These are phyloP conservation scores for Tigriopus californicus DNA, from an alignment of 2,888 invertebrate genomes.

Conservation along the genomic window DNA sequence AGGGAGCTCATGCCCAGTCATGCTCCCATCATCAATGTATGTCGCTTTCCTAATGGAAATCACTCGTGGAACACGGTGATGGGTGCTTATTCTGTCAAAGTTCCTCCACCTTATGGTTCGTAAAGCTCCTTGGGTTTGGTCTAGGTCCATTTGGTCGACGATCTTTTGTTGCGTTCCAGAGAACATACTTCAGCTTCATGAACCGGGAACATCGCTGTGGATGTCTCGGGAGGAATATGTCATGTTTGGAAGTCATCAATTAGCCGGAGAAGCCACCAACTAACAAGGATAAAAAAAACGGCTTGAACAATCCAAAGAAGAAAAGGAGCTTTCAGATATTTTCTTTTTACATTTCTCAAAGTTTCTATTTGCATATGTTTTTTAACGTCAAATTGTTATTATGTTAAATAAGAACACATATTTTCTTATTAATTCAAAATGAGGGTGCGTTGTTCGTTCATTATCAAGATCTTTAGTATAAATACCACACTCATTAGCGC, in stretches of 20 bases:
- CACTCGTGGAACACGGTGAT: conserved; percentile 28
- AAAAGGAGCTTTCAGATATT: too few relatives aligned
- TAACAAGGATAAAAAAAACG: background rate
- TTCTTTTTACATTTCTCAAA: too few relatives aligned
- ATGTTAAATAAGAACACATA: too few relatives aligned
- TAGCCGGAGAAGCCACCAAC: background rate
- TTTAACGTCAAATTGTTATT: too few relatives aligned
- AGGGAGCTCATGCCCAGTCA: conserved; percentile 27
- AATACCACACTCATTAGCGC: too few relatives aligned
- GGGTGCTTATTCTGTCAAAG: conserved; percentile 29
- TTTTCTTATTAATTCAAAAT: too few relatives aligned
- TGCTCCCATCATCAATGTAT: conserved; percentile 27
- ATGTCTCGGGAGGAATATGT: conserved; percentile 30
- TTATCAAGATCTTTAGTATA: too few relatives aligned
- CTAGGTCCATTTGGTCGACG: background rate
- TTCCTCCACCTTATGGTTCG: conserved; percentile 24
- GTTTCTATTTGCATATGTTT: too few relatives aligned
- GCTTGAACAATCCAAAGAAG: too few relatives aligned
- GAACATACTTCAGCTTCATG: conserved; percentile 20
- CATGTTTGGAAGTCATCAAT: conserved; percentile 24
- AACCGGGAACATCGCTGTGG: conserved; percentile 29
- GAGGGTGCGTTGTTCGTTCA: too few relatives aligned
- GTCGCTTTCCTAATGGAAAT: conserved; percentile 26
- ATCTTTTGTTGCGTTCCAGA: background rate
- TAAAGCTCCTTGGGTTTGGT: background rate